Base-by-base conservation (phyloP, 35 echinoderm and acorn worm genomes). In the Acanthaster planci region DNA sequence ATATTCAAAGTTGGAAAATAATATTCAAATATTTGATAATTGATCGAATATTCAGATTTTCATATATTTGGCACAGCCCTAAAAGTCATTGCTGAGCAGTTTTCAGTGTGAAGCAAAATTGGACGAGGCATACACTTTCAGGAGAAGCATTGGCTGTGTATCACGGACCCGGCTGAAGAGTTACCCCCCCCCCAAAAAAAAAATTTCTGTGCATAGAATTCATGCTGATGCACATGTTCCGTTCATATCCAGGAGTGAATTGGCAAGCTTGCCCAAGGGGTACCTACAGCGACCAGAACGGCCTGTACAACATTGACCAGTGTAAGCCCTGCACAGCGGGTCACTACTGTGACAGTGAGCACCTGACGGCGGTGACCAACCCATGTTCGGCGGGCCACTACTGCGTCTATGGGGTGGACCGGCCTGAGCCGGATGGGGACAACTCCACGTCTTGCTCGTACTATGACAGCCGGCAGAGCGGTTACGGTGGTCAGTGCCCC, bases 331-430 rank as follows among this genome's bases (percentile, higher is more conserved):
- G 95, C 53, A 86, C 84, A 34, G 88, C 91, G 4, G 95, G 92
- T 29, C 83, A 84, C 38, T 98, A 93, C 85, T 98, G 95, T 37
- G 95, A 94, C 51, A 40, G 87, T 15, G 95, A 98, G 77, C 91
- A 98, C 44, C 86, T 98, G 2, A 39, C 80, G 16, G 18, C 55
- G 0, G 91, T 88, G 17, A 81, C 84, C 23, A 86, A 17, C 35
- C 31, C 81, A 35, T 98, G 95, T 31, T 58, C 56, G n/a, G 75
- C 84, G 10, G 95, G 91, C 1, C 84, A 90, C 56, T 93, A 91
- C 82, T 98, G 95, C 81, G 92, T 94, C 12, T 98, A 82, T 60
- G 95, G 91, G 5, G 80, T 98, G 23, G 95, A 93, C 72, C 87
- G 95, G 4, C 39, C 88, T 6, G 47, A 93, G 54, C 95, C 95